Conservation (phyloP, 2,888 invertebrate species). For the Eumacrocentrus americanus region DNA sequence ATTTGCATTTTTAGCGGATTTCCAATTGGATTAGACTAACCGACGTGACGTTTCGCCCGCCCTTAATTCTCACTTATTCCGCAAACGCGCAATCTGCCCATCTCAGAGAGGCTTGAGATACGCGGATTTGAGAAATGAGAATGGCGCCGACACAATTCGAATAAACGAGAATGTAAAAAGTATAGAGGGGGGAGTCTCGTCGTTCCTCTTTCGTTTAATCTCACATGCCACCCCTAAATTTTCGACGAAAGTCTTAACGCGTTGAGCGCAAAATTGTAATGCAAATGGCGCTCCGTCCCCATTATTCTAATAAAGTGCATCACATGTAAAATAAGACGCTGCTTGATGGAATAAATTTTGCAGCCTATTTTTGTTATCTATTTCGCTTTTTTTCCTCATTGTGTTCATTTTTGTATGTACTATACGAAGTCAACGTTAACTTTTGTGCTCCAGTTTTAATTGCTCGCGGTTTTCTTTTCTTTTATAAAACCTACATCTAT, state of each 20-base stretch:
- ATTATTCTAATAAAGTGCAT: slow-evolving; percentile 25
- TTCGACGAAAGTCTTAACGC: slow-evolving; percentile 27
- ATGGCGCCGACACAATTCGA: slow-evolving; percentile 37
- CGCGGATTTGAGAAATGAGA: slow-evolving; percentile 37
- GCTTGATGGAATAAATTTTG: slow-evolving; percentile 26
- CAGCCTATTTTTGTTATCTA: neutral
- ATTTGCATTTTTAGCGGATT: slow-evolving; percentile 60
- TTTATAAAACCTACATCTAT: neutral
- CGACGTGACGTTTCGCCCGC: slow-evolving; percentile 30
- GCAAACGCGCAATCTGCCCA: slow-evolving; percentile 21
- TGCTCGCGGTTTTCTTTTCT: slow-evolving; percentile 31
- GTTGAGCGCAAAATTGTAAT: slow-evolving; percentile 9
- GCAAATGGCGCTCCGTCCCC: slow-evolving; percentile 19
- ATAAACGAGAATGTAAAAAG: slow-evolving; percentile 27
- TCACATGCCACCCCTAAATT: slow-evolving; percentile 14
- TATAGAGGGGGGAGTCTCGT: slow-evolving; percentile 1
- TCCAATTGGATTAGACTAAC: slow-evolving; percentile 60
- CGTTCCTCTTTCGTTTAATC: slow-evolving; percentile 11
- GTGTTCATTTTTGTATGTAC: neutral
- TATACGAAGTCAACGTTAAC: slow-evolving; percentile 27
- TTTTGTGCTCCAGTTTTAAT: slow-evolving; percentile 37
- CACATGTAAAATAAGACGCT: slow-evolving; percentile 17
- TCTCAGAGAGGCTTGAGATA: slow-evolving; percentile 29
- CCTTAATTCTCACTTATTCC: neutral
- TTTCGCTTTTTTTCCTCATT: neutral